Evolutionary conservation across 2,888 invertebrate species (phyloP).

Genomic region (Aproaerema taeniolella): DNA sequence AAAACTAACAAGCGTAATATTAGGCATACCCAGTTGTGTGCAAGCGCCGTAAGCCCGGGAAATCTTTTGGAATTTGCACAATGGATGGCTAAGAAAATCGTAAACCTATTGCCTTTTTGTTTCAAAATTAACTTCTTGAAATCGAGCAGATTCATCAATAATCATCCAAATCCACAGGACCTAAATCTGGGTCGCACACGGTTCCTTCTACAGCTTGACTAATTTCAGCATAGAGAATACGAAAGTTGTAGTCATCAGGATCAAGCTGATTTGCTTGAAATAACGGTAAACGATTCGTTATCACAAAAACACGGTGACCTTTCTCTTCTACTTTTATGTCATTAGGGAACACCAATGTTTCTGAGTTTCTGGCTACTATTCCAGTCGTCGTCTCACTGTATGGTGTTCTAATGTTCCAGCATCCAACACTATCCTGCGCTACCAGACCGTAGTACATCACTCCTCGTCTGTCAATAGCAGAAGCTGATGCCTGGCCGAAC

Average conservation of each 20-base stretch:
- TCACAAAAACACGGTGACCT: conserved; percentile 82
- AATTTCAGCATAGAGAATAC: conserved; percentile 82
- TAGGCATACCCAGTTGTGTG: too few species aligned
- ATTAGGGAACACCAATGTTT: conserved; percentile 86
- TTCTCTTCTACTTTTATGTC: conserved; percentile 87
- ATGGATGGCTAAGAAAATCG: too few species aligned
- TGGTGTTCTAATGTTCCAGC: conserved; percentile 87
- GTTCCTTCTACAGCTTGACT: conserved; percentile 80
- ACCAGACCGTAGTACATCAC: conserved; percentile 89
- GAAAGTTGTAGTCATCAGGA: conserved; percentile 82
- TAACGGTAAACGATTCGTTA: conserved; percentile 85
- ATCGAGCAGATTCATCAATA: too few species aligned
- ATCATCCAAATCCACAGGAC: too few species aligned
- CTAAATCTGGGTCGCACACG: conserved; percentile 87
- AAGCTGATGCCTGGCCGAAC: conserved; percentile 84
- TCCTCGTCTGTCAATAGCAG: conserved; percentile 82
- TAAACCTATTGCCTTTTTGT: too few species aligned
- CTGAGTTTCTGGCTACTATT: conserved; percentile 78
- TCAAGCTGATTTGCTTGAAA: conserved; percentile 82
- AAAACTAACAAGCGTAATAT: too few species aligned
- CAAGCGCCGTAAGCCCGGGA: too few species aligned
- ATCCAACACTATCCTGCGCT: conserved; percentile 84
- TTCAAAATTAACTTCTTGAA: too few species aligned
- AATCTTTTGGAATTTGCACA: too few species aligned
- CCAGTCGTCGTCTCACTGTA: conserved; percentile 80